These are phyloP conservation scores for Neria commutata DNA, from an alignment of 2,888 invertebrate species.

Conservation along the genomic window DNA sequence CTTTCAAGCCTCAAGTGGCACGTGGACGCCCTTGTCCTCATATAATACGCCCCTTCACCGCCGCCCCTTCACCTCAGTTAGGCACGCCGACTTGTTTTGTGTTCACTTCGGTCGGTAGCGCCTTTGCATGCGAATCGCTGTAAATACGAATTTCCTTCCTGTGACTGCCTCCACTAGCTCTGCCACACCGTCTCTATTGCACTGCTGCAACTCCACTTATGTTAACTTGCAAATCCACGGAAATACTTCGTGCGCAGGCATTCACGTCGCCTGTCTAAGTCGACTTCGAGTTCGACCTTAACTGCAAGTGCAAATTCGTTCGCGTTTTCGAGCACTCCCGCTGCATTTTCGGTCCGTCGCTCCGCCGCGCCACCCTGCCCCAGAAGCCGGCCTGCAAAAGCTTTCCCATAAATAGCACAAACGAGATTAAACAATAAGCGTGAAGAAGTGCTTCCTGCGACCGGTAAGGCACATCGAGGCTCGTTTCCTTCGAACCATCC, in stretches of 20 bases:
- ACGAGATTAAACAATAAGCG: neutral
- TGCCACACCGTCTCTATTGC: no score
- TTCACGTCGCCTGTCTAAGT: no score
- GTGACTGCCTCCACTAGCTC: neutral
- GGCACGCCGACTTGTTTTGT: neutral
- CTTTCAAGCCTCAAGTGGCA: neutral
- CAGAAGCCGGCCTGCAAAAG: no score
- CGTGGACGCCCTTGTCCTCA: neutral
- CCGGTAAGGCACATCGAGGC: neutral
- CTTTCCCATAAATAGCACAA: no score
- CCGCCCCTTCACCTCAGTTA: no score
- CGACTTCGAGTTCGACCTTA: neutral
- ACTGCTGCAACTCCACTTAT: no score
- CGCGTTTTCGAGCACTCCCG: neutral
- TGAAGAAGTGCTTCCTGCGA: neutral
- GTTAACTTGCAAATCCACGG: no score
- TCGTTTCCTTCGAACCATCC: neutral
- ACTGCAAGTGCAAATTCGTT: neutral
- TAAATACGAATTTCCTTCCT: neutral
- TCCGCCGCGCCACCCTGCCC: no score
- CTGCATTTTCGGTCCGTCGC: no score
- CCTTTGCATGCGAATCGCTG: neutral
- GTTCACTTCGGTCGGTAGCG: no score
- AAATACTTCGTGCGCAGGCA: no score
- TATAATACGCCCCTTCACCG: neutral